These are phyloP conservation scores for Tylochromis polylepis DNA, from an alignment of 2,113 vertebrate species.

Conservation along the genomic window DNA sequence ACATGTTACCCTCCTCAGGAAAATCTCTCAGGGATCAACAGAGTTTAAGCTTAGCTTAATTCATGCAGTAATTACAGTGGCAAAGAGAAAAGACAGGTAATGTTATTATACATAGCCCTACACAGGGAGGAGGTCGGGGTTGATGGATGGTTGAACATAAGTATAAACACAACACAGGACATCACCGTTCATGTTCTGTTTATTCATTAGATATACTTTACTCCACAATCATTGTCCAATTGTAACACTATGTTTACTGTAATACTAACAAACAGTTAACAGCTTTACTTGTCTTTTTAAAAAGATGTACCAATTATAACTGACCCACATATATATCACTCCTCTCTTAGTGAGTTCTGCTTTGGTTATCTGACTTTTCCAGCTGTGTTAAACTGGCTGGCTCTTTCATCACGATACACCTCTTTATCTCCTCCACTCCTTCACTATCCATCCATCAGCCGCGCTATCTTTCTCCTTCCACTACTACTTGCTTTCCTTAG, in stretches of 20 bases:
- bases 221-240: not conserved
- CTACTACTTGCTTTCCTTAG: not conserved
- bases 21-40: not conserved
- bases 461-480: not conserved
- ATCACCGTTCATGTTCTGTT: not conserved
- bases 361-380: not conserved
- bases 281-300: not conserved
- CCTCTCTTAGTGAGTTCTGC: not conserved
- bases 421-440: constrained; percentile 1
- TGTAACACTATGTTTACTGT: not conserved
- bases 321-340: not conserved
- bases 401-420: not conserved
- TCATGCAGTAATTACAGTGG: not conserved
- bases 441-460: not conserved
- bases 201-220: not conserved
- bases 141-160: not conserved
- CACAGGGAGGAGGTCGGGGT: not conserved
- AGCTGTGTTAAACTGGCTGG: not conserved
- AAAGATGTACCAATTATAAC: accelerated
- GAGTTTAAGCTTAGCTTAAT: not conserved
- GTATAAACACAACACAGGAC: not conserved
- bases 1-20: not conserved
- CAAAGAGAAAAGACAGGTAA: not conserved
- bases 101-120: not conserved
- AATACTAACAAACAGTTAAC: not conserved